Conservation (phyloP, 2,113 vertebrate species). For the Zonotrichia leucophrys region DNA sequence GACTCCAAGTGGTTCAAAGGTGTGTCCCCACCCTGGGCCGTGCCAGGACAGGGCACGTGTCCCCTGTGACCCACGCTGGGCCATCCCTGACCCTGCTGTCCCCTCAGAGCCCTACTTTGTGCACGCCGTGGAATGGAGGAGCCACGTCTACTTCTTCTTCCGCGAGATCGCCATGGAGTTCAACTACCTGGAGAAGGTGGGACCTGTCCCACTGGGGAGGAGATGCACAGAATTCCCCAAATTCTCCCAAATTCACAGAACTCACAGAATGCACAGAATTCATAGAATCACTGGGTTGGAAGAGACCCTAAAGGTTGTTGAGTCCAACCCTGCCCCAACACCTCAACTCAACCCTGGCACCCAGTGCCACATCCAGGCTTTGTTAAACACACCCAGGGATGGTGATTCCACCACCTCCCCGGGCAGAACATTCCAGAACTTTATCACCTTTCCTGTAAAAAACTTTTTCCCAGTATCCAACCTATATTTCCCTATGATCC, state of each 20-base stretch:
- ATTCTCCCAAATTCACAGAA: too few species aligned
- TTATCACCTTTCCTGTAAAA: background rate
- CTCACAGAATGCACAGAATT: too few species aligned
- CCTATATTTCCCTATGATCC: background rate
- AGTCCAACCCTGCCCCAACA: background rate
- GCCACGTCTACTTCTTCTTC: conserved; percentile 98
- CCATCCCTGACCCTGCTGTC: background rate
- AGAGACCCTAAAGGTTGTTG: background rate
- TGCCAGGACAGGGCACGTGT: rapidly evolving
- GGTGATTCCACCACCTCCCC: background rate
- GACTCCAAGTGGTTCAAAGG: conserved; percentile 99
- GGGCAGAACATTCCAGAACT: background rate
- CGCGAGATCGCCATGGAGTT: conserved; percentile 98
- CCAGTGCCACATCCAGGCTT: background rate
- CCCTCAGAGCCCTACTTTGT: conserved; percentile 88
- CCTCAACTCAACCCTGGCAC: background rate
- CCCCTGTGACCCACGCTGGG: background rate
- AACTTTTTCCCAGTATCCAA: background rate
- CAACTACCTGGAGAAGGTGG: conserved; percentile 96
- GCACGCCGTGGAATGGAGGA: conserved; percentile 90
- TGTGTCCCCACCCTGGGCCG: background rate
- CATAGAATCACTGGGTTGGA: background rate
- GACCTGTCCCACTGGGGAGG: rapidly evolving
- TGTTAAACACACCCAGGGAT: background rate
- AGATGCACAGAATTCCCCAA: background rate